Evolutionary conservation across 2,797 vertebrate species (phyloP).

Genomic region (Sebastes kiyomatsui): DNA sequence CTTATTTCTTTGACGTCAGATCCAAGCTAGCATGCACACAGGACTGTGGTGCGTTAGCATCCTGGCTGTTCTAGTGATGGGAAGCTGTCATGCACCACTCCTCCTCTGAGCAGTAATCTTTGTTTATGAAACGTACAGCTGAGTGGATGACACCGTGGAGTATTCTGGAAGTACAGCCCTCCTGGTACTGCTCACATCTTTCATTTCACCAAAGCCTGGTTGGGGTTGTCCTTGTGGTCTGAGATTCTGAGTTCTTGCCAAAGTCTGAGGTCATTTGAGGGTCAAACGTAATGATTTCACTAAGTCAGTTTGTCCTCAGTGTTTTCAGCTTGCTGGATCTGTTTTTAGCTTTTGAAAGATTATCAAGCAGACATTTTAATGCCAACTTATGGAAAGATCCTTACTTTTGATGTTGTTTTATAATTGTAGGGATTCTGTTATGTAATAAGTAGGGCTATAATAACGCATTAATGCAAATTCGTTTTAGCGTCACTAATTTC

Average conservation of each 20-base stretch:
- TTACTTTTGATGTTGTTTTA: neutral
- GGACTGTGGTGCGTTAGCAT: neutral
- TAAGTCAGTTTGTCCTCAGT: neutral
- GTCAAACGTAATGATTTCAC: slow-evolving; percentile 18
- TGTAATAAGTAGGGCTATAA: neutral
- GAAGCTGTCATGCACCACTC: slow-evolving; percentile 15
- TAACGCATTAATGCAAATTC: too few species aligned
- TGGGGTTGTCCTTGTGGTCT: neutral
- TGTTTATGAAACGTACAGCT: slow-evolving; percentile 8
- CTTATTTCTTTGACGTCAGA: slow-evolving; percentile 7
- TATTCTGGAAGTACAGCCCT: neutral
- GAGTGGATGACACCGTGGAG: neutral
- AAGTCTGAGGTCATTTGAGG: slow-evolving; percentile 50
- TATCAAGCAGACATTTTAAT: neutral
- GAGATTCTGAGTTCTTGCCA: neutral
- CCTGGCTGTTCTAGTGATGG: neutral
- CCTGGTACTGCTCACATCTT: neutral
- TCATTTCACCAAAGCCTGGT: neutral
- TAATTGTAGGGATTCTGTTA: neutral
- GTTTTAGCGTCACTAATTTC: too few species aligned
- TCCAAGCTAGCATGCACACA: neutral
- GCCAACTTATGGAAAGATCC: neutral
- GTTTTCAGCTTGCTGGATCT: neutral
- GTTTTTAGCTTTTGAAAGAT: neutral
- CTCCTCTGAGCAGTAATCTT: slow-evolving; percentile 3